Base-by-base conservation (phyloP, 2,888 invertebrate genomes). In the Drosophila trichaetosa region DNA sequence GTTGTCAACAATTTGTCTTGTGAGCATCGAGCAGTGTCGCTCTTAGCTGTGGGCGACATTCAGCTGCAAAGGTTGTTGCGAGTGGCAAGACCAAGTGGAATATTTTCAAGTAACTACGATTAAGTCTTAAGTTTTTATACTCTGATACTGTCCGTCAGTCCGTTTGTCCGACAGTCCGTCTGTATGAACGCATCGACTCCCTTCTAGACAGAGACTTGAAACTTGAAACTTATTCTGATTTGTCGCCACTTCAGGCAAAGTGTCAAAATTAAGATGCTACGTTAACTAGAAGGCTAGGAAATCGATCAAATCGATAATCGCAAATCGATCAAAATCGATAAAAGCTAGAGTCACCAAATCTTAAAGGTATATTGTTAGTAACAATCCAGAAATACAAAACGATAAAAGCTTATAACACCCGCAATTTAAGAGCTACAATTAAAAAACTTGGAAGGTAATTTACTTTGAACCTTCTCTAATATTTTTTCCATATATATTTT, bases 1-100 rank as follows among this genome's bases (percentile, higher is more conserved):
- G 70, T 76, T 88, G 89, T 89, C 90, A 90, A 83, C 89, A 86
- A 86, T 89, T 89, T 90, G 89, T 84, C 78, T 74, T 69, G 60
- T 65, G 64, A 59, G 54, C 70, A 65, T n/a, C 62, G 70, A 46
- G 51, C 24, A 48, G 29, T 31, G 60, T 27, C 57, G 74, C 73
- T 60, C 73, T 64, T 72, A 59, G 18, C 71, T 33, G 63, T 56
- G 62, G 29, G 53, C 71, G 58, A 36, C 40, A 34, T 48, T 48
- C 67, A 52, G 34, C 52, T 34, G 16, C 46, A 52, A 27, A 38
- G 29, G 4, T 34, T 40, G 46, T 46, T 34, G 40, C n/a, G 2
- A 27, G 16, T 18, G 2, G 27, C 27, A 29, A 29, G 27, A 49
- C 21, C 21, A 46, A 46, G 21, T 21, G 21, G 4, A 21, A 40